These are phyloP conservation scores for Passer domesticus DNA, from an alignment of 2,113 vertebrate species.

Conservation along the genomic window DNA sequence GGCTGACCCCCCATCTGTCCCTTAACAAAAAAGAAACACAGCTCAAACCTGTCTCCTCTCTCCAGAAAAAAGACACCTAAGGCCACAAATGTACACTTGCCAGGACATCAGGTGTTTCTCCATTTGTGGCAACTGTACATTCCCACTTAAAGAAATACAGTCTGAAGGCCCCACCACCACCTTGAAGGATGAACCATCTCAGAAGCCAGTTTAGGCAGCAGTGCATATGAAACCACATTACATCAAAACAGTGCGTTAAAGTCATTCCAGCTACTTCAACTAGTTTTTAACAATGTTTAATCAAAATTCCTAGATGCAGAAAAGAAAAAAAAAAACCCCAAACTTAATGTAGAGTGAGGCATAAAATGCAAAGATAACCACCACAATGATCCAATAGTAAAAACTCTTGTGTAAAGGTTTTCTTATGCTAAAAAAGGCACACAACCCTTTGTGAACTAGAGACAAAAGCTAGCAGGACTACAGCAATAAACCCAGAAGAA, in stretches of 20 bases:
- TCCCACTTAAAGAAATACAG: slow-evolving; percentile 22
- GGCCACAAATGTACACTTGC: slow-evolving; percentile 55
- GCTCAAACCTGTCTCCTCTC: slow-evolving; percentile 35
- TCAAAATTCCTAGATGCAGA: slow-evolving; percentile 24
- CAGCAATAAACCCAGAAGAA: slow-evolving; percentile 70
- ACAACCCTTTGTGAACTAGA: slow-evolving; percentile 72
- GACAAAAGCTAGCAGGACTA: slow-evolving; percentile 72
- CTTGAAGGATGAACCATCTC: not conserved
- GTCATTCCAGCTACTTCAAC: slow-evolving; percentile 31
- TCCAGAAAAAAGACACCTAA: slow-evolving; percentile 21
- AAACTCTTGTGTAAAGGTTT: slow-evolving; percentile 51
- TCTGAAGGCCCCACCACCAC: not conserved
- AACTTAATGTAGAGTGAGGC: slow-evolving; percentile 21
- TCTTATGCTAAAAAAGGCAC: slow-evolving; percentile 75
- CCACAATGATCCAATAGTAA: slow-evolving; percentile 56
- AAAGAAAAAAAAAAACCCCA: not conserved
- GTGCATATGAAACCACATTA: not conserved
- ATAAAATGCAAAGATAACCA: slow-evolving; percentile 60
- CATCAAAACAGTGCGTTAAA: not conserved
- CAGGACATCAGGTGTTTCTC: slow-evolving; percentile 37
- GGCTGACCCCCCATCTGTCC: slow-evolving; percentile 35
- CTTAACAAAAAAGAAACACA: slow-evolving; percentile 39
- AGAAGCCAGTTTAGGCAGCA: slow-evolving; percentile 26
- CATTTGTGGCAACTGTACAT: slow-evolving; percentile 18
- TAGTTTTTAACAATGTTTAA: slow-evolving; percentile 40